Evolutionary conservation across 2,888 invertebrate species (phyloP), one percentile per base, ranked within the genome.

Genomic region (Melinopterus prodromus): DNA sequence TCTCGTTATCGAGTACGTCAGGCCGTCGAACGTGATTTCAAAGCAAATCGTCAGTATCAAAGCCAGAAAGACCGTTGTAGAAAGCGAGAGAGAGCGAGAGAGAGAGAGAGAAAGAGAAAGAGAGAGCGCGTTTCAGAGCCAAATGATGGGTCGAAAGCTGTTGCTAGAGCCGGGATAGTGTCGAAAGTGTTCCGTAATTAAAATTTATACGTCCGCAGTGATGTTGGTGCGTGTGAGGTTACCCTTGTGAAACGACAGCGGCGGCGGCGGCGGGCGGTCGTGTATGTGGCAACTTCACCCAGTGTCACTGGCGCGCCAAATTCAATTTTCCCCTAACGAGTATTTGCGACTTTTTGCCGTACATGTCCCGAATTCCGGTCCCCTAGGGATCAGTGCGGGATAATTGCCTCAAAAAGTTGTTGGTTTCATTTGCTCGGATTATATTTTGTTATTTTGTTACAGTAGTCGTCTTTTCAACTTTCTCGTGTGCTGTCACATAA

Each of bases 151-250:
- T 26, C 26, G 26, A 26, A 26, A 26, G 26, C 26, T 26, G 26
- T 26, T 26, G 53, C 53, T 53, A 53, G 53, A 53, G 53, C 9
- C 53, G 53, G 53, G 53, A 53, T 53, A 53, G 53, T 53, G 53
- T 53, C 53, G 53, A 53, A 53, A 53, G 53, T 53, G 53, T 53
- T 53, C 53, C 53, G 53, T 53, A 53, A 53, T 53, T 53, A 53
- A 53, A 53, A 53, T 53, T 53, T 53, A 53, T 53, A 53, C 53
- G 53, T 53, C 53, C 53, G 53, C 53, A 9, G 53, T 53, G 53
- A 53, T 53, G 53, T 53, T 53, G 26, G 53, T 53, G 53, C 53
- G 53, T 53, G 53, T 53, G 53, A 9, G 53, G 7, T 53, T 9
- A 53, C 53, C 53, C 53, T 53, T 53, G 53, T 53, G 53, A 53